Conservation (phyloP, 2,888 invertebrate genomes). For the Orthosia gothica region DNA sequence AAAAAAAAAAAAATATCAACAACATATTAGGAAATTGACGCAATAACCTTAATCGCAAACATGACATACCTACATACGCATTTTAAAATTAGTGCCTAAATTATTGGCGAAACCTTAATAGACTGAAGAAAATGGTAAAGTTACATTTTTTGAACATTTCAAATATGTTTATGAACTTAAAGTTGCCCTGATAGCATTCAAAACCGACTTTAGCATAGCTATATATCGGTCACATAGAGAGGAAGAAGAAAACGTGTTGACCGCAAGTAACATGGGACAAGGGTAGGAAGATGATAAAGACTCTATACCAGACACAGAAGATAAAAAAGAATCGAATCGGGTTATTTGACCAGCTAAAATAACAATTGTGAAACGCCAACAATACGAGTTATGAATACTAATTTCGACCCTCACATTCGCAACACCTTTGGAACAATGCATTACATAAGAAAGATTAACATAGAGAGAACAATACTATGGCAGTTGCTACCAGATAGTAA, state of each 20-base stretch:
- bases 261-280: not conserved
- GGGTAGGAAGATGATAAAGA: not conserved
- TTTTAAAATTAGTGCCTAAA: not conserved
- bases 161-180: not conserved
- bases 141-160: not conserved
- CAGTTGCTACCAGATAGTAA: slow-evolving; percentile 35
- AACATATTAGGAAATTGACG: slow-evolving; percentile 16
- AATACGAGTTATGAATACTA: slow-evolving; percentile 44
- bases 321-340: slow-evolving; percentile 10
- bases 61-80: not conserved
- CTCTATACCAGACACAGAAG: not conserved
- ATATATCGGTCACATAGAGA: not conserved
- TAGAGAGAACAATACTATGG: slow-evolving; percentile 23
- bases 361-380: slow-evolving; percentile 28
- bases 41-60: slow-evolving; percentile 4
- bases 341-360: slow-evolving; percentile 19
- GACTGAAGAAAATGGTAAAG: not conserved
- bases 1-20: slow-evolving; percentile 16
- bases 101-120: not conserved
- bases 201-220: too few species aligned
- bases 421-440: slow-evolving; percentile 45
- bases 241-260: not conserved
- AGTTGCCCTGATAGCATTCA: not conserved
- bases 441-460: slow-evolving; percentile 40
- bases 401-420: slow-evolving; percentile 32